Percentiles rank a stretch among this genome's conserved stretches.
These are phyloP conservation scores for Octodon degus DNA, from an alignment of 2,113 vertebrate species.

Conservation along the genomic window DNA sequence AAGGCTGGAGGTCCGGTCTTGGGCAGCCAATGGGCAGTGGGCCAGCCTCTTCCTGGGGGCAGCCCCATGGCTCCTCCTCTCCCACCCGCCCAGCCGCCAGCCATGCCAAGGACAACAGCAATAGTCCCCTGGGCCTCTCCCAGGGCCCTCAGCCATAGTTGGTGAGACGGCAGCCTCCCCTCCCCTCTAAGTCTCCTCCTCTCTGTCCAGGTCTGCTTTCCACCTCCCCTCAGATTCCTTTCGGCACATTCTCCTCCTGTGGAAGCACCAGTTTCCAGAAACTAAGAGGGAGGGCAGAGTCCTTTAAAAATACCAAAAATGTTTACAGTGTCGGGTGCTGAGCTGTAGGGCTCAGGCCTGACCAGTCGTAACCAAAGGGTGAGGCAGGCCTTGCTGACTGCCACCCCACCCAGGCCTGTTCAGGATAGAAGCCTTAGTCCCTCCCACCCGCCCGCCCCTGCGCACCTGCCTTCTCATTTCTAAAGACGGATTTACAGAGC, in stretches of 20 bases:
- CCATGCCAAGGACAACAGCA: conserved; percentile 87
- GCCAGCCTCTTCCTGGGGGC: not conserved
- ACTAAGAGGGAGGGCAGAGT: conserved; percentile 73
- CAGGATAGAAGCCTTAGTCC: conserved; percentile 86
- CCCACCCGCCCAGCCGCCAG: conserved; percentile 76
- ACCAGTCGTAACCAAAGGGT: conserved; percentile 85
- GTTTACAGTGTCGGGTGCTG: conserved; percentile 85
- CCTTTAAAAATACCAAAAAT: conserved; percentile 81
- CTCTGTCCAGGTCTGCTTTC: conserved; percentile 67
- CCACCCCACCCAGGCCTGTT: conserved; percentile 69
- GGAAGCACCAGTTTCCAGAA: conserved; percentile 73
- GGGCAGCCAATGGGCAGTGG: not conserved
- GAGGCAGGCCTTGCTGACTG: conserved; percentile 72
- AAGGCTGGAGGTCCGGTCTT: conserved; percentile 10
- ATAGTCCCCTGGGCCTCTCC: conserved; percentile 83
- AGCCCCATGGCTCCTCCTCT: not conserved
- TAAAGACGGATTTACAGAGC: conserved; percentile 79
- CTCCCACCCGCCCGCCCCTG: conserved; percentile 75
- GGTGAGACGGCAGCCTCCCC: conserved; percentile 65
- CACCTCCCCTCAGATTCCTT: conserved; percentile 15
- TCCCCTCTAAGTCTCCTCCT: not conserved
- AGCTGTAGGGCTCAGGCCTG: conserved; percentile 74
- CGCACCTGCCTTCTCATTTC: conserved; percentile 83
- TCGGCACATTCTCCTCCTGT: conserved; percentile 65
- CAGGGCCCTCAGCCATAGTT: conserved; percentile 76